Evolutionary conservation across 2,888 invertebrate species (phyloP), one percentile per base, ranked within the genome.

Genomic region (Hemicrepidius hirtus): DNA sequence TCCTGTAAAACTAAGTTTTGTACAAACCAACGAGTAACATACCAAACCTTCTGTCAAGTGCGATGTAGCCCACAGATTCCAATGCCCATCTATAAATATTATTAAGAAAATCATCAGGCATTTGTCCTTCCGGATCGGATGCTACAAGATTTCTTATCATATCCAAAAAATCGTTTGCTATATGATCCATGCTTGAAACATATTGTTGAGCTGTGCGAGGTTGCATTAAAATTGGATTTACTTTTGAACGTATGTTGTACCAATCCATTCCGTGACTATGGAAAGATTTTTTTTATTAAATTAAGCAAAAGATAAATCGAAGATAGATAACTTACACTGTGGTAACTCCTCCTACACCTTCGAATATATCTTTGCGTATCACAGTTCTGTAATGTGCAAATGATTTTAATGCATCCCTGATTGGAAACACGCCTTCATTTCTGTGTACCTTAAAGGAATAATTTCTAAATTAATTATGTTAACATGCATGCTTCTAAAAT

Each of bases 1-100:
- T 0, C 82, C 75, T 0, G 82, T 9, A 32, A 81, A 50, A 68
- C 84, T 80, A 12, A 78, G 78, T 18, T 84, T 80, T 28, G 87
- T 69, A 85, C 87, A 87, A 0, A 88, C 88, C 68, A 87, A 13
- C 3, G n/a, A 20, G 0, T 24, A 20, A 5, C 9, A 18, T 79
- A 81, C 84, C 84, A 55, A 84, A 75, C 69, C 80, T 68, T 71
- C 66, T 85, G 70, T 88, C 86, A 20, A 88, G 75, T 0, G 87
- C 87, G n/a, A 88, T 83, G 0, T 84, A 80, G 4, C 84, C 84
- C 1, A 44, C 86, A 0, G 89, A 91, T 85, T 93, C 93, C 63
- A 93, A 82, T 0, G 91, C 88, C 91, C 91, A 93, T 82, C 90
- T 91, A 37, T 88, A 88, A 18, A 91, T 82, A 84, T 91, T 90